Base-by-base conservation (phyloP, 2,888 invertebrate species). In the Calliscelio sp. region DNA sequence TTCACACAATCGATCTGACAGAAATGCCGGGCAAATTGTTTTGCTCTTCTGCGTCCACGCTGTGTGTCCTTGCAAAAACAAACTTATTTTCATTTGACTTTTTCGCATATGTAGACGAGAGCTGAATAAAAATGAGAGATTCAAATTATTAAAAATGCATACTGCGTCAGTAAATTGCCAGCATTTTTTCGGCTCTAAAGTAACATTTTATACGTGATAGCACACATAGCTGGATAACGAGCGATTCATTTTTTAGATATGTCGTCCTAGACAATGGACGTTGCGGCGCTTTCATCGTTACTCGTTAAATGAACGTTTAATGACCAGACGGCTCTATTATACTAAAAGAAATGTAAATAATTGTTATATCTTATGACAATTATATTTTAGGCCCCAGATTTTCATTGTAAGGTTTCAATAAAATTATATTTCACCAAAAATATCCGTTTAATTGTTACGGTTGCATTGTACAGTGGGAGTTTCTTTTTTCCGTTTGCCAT, bases 291-390 rank as follows among this genome's bases (percentile, higher is more conserved):
- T 84, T 77, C 80, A 80, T 75, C 73, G 71, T 70, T 55, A 78
- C 51, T 81, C 70, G 74, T 81, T 85, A 81, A 78, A 81, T 81
- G 81, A 86, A 82, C 84, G 74, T 86, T 87, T 88, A 85, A 87
- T 81, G 77, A 84, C 84, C 79, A 87, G 86, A 63, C 57, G 61
- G 68, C 71, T 83, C 83, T 84, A 82, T 85, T 85, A 87, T 61
- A 65, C 65, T 38, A 24, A 61, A 81, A 74, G 66, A 81, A 81
- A 74, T 74, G 53, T 53, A 66, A 81, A 81, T 81, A 66, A 74
- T 74, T 81, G 57, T 74, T 75, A 68, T 57, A 57, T 70, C 63
- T 73, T 81, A 68, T 55, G 49, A 74, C 25, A 74, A 75, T 81
- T 75, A 73, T 46, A 71, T 81, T 74, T 66, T 28, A 41, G 14